Evolutionary conservation across 2,888 invertebrate genomes (phyloP), one percentile per base, ranked within the genome.

Genomic region (Cancer borealis): DNA sequence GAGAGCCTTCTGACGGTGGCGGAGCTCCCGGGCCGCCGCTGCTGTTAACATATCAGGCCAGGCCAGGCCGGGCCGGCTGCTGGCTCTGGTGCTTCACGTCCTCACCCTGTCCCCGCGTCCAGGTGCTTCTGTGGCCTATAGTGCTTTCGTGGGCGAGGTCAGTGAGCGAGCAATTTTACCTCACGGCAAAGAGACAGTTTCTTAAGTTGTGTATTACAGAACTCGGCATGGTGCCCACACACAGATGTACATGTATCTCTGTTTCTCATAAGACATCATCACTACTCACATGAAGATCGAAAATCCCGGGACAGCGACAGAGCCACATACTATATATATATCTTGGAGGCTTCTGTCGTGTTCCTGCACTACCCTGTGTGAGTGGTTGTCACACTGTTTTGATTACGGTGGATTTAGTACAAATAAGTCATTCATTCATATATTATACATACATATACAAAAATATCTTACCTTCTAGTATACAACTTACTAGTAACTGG

Each of bases 381-480:
- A 87, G 92, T 92, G 94, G 73, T 66, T n/a, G 79, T 60, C 66
- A 87, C 92, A 88, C 91, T 79, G 30, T 92, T 92, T 88, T 94
- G 92, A 90, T 87, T 94, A 88, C 54, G 91, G 94, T 94, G 94
- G 94, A 88, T 94, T 94, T 94, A 94, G 94, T 94, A 94, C 94
- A 94, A 94, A 94, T 94, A 94, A 92, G 90, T 92, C 94, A 92
- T 94, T 92, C 92, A 94, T 91, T 94, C 94, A 94, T 92, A 92
- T 91, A 92, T 66, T 93, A 91, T 93, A 91, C 60, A 93, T 91
- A 93, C 47, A 91, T 54, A 93, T 93, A 93, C 90, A 93, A 93
- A 93, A 10, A 94, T 94, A 92, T 94, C 92, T 60, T 94, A 94
- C 92, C 89, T 89, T 94, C 92, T 93, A 79, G 94, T 92, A 92